Conservation (phyloP, 2,888 invertebrate genomes). For the Fragum sueziense region DNA sequence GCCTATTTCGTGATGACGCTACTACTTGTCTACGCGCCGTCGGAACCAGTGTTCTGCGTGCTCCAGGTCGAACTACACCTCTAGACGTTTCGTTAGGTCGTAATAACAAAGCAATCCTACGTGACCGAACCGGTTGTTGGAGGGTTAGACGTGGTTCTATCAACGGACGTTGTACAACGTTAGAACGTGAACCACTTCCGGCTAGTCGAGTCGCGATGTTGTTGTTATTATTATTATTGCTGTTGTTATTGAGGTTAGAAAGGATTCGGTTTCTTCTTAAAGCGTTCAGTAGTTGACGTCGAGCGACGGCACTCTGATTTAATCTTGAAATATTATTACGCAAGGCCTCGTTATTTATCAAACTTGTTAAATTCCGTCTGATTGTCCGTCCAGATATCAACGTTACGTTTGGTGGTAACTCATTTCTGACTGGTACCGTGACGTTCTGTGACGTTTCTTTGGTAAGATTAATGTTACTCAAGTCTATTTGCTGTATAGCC, state of each 20-base stretch:
- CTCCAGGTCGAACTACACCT: not conserved
- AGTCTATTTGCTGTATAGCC: slow-evolving; percentile 10
- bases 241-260: too few species aligned
- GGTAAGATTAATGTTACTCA: slow-evolving; percentile 3
- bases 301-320: not conserved
- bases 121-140: slow-evolving; percentile 4
- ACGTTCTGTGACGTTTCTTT: not conserved
- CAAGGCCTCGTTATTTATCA: not conserved
- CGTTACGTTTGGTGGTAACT: not conserved
- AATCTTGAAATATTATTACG: slow-evolving; percentile 1
- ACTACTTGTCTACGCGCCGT: not conserved
- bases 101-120: not conserved
- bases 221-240: too few species aligned
- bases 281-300: not conserved
- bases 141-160: slow-evolving; percentile 12
- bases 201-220: not conserved
- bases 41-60: not conserved
- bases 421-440: not conserved
- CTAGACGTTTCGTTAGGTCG: not conserved
- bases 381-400: not conserved
- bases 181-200: not conserved
- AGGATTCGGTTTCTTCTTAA: not conserved
- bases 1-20: not conserved
- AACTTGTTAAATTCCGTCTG: not conserved
- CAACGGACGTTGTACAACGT: not conserved